These are phyloP conservation scores for Drosophila insularis DNA, from an alignment of 1,140 invertebrate genomes.

Conservation along the genomic window DNA sequence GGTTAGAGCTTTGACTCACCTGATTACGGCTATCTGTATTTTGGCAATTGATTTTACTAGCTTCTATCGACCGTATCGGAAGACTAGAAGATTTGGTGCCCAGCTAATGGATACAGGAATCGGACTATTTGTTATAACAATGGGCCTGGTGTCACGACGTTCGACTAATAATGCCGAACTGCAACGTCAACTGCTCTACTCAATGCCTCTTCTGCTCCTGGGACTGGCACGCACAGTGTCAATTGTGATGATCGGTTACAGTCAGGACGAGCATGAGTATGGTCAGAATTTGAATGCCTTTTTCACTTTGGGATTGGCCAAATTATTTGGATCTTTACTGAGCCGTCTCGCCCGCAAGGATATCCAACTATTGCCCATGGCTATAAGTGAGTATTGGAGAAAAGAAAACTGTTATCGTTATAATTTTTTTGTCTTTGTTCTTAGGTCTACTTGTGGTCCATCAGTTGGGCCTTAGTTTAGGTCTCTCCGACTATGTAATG, in stretches of 20 bases:
- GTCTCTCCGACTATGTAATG: conserved; percentile 89
- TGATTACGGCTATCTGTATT: conserved; percentile 92
- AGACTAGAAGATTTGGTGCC: conserved; percentile 93
- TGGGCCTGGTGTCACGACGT: conserved; percentile 88
- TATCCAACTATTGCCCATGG: conserved; percentile 45
- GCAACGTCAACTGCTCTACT: conserved; percentile 70
- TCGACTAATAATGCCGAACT: conserved; percentile 65
- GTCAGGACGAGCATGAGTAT: conserved; percentile 95
- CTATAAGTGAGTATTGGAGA: conserved; percentile 66
- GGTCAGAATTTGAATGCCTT: conserved; percentile 99
- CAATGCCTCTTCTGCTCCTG: conserved; percentile 86
- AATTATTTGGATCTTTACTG: conserved; percentile 86
- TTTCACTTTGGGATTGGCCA: conserved; percentile 93
- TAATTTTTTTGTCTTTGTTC: conserved; percentile 84
- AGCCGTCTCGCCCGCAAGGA: conserved; percentile 36
- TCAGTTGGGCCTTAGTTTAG: conserved; percentile 60
- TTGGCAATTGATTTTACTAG: conserved; percentile 95
- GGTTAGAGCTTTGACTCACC: conserved; percentile 87
- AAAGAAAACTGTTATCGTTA: conserved; percentile 83
- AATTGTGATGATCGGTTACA: conserved; percentile 88
- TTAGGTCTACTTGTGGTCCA: conserved; percentile 42
- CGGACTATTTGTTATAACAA: conserved; percentile 92
- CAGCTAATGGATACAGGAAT: conserved; percentile 98
- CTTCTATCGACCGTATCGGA: conserved; percentile 93
- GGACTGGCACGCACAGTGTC: conserved; percentile 88